Evolutionary conservation across 2,113 vertebrate species (phyloP).

Genomic region (Brachypteracias leptosomus): DNA sequence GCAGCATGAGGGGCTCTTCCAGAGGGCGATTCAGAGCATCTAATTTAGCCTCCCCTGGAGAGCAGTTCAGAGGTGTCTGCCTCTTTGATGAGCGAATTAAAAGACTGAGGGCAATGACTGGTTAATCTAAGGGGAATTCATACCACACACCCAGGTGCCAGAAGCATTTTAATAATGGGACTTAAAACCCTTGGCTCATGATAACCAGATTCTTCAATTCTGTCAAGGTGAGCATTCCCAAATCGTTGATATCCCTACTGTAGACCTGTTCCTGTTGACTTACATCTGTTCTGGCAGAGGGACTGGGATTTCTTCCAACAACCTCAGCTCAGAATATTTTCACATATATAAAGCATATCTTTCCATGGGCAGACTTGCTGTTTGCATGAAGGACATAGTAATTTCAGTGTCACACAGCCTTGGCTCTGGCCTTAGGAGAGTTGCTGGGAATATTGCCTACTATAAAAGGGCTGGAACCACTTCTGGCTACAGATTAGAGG

Average conservation of each 20-base stretch:
- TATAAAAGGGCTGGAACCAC: slow-evolving; percentile 21
- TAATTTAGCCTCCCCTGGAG: slow-evolving; percentile 36
- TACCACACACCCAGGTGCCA: slow-evolving; percentile 46
- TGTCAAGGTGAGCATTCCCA: neutral
- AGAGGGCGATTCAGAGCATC: slow-evolving; percentile 19
- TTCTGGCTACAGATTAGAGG: slow-evolving; percentile 19
- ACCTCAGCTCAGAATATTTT: neutral
- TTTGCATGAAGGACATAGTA: neutral
- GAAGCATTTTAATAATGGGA: slow-evolving; percentile 31
- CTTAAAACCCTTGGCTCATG: slow-evolving; percentile 30
- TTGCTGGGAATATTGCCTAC: neutral
- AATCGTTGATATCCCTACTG: neutral
- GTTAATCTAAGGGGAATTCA: slow-evolving; percentile 66
- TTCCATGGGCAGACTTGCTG: neutral
- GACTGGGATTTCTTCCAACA: neutral
- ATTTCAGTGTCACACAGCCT: neutral
- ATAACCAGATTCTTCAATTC: neutral
- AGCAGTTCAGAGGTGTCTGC: slow-evolving; percentile 43
- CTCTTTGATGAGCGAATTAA: slow-evolving; percentile 53
- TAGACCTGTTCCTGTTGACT: neutral
- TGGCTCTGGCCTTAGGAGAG: neutral
- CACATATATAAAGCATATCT: neutral
- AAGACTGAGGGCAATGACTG: slow-evolving; percentile 49
- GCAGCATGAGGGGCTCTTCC: slow-evolving; percentile 16
- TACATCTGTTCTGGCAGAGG: neutral